Evolutionary conservation across 2,113 vertebrate genomes (phyloP), one percentile per base, ranked within the genome.

Genomic region (Limanda limanda): DNA sequence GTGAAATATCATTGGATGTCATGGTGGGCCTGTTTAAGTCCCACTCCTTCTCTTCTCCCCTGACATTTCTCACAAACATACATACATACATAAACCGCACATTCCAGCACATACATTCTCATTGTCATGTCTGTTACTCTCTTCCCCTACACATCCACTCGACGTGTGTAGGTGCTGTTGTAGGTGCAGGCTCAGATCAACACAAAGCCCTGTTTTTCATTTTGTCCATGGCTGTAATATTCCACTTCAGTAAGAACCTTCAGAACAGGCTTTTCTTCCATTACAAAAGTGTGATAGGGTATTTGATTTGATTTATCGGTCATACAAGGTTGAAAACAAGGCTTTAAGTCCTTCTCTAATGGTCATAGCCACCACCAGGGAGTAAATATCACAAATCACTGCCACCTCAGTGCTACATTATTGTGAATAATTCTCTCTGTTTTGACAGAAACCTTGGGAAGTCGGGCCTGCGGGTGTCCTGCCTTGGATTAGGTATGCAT

Each of bases 381-480:
- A 65, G 67, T 37, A 78, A 73, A 78, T 52, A 65, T 66, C n/a
- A 78, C 64, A 81, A 78, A 82, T 80, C 72, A 72, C 56, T 81
- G 85, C 75, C 77, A 70, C 61, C 67, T 67, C 45, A 52, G 74
- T 66, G 59, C 47, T 51, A 31, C 60, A 68, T 54, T 76, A 69
- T 81, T 76, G 40, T 74, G 76, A 74, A 89, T 55, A 31, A 68
- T 82, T 86, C 58, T 81, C 62, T 88, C 17, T 92, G 93, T 96
- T 71, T 86, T 91, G 68, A 89, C 94, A 99, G 98, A 95, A 99
- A 99, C 91, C 96, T 99, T 21, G 98, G 98, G 61, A 99, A 99
- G 90, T 99, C 97, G 0, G 98, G 98, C 77, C 92, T 99, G 88
- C 94, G 97, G 8, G 98, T 99, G 74, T 99, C 98, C 91, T 99